Evolutionary conservation across 2,797 vertebrate species (phyloP), one percentile per base, ranked within the genome.

Genomic region (Onychomys torridus): DNA sequence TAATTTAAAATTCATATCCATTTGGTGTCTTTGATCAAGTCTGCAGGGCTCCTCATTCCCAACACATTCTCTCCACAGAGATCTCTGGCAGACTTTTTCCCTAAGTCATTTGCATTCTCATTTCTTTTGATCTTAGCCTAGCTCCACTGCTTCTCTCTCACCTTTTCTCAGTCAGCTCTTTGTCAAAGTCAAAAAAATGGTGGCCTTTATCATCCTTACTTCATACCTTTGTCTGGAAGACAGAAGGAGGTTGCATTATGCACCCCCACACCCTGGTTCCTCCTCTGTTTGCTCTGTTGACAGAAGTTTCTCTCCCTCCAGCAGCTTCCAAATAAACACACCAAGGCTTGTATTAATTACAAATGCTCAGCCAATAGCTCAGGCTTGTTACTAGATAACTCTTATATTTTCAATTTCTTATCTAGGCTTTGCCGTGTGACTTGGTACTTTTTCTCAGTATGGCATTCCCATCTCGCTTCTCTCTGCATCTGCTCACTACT

Each of bases 1-100:
- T 81, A 71, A 88, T 96, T 90, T 95, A 86, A 91, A 95, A 95
- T 96, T 95, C 34, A 7, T 81, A 25, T 79, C 29, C 76, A 37
- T 57, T 76, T 84, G 69, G 49, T 52, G 55, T 96, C 89, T 96
- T 97, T 96, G 65, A 92, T 96, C 12, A 43, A 55, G 59, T 87
- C 71, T 61, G 6, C 43, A 73, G 73, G 46, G 67, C 79, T 93
- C 84, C 67, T 92, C 90, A 61, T 88, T 91, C 59, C 93, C 46
- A 46, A 23, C 5, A 4, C 46, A 32, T 29, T 83, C 61, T 93
- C 67, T 89, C 61, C 75, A 27, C 32, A 88, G 96, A 96, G 81
- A 77, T 87, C 57, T 97, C 91, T 96, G 87, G 21, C 43, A 46
- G 89, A 90, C 49, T 55, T 90, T 90, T 93, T 78, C 77, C 63